Base-by-base conservation (phyloP, 2,888 invertebrate species). In the Acleris emargana region DNA sequence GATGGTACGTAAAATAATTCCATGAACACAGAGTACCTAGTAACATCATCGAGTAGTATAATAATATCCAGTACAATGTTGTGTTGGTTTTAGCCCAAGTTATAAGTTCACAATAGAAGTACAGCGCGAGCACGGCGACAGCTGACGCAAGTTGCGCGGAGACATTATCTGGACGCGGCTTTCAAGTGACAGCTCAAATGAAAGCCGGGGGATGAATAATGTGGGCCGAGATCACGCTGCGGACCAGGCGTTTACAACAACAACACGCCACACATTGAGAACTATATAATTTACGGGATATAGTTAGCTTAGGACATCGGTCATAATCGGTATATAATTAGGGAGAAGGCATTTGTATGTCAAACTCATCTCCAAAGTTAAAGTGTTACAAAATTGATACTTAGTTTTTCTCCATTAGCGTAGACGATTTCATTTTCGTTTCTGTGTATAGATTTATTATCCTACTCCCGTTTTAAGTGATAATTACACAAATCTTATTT, bases 101-200 rank as follows among this genome's bases (percentile, higher is more conserved):
- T 25, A n/a, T 25, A 25, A 18, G 51, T 52, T 20, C 43, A 54
- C 59, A 64, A 59, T 54, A 64, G 55, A 17, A 47, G 16, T 25
- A 25, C 59, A 64, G 55, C 54, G 22, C 49, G 55, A 62, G 38
- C 42, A 64, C 25, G 25, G 25, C 58, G 50, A 55, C 66, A 28
- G 55, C 17, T 59, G 47, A 58, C 53, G 54, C 54, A 50, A 18
- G 52, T 47, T 50, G 61, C 52, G 59, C 55, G 45, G 38, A 42
- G 59, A 61, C 66, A 66, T 55, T 61, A 66, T 66, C 66, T 57
- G 53, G 59, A 64, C 58, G 63, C 67, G 58, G 67, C 67, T 68
- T 72, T 72, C 54, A 72, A 69, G 67, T 69, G 71, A 69, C 72
- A 70, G 69, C 71, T 70, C 67, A 67, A 66, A 70, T 64, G 68